A percentile compares a stretch with the other conserved stretches of the same genome.
phyloP scores from a whole-genome alignment of 2,113 vertebrate genomes.

The Spermophilus dauricus region DNA sequence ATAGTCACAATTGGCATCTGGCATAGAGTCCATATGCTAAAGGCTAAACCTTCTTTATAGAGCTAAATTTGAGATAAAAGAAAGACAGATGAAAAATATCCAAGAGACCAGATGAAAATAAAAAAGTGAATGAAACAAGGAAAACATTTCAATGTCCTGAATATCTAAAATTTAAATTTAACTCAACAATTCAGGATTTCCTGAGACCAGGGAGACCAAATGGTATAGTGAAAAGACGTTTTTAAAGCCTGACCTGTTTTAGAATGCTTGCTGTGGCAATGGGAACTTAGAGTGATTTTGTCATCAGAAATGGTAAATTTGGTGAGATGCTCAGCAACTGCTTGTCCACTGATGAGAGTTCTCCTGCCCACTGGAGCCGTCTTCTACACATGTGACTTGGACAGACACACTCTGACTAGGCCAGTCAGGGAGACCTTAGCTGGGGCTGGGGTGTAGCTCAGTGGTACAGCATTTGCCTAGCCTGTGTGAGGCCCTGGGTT shows the following conservation, averaged over 20 bases:
- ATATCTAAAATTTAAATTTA: neutral
- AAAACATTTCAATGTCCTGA: neutral
- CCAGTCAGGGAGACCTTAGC: neutral
- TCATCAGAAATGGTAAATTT: neutral
- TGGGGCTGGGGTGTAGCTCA: neutral
- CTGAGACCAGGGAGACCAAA: neutral
- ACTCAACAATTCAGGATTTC: neutral
- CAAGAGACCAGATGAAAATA: neutral
- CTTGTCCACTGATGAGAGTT: neutral
- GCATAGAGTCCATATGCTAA: slow-evolving; percentile 28
- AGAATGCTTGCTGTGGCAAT: neutral
- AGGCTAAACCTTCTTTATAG: slow-evolving; percentile 43
- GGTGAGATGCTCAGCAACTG: neutral
- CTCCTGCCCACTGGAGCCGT: neutral
- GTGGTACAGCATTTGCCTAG: neutral
- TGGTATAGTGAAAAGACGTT: neutral
- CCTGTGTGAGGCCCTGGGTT: neutral
- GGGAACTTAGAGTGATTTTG: neutral
- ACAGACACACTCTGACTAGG: accelerated
- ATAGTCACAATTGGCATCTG: neutral
- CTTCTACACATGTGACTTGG: neutral
- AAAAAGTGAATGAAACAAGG: neutral
- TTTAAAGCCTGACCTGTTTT: neutral
- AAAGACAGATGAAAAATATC: neutral
- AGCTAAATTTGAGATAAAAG: slow-evolving; percentile 41